Base-by-base conservation (phyloP, 2,888 invertebrate species). In the Trimorus sp. region DNA sequence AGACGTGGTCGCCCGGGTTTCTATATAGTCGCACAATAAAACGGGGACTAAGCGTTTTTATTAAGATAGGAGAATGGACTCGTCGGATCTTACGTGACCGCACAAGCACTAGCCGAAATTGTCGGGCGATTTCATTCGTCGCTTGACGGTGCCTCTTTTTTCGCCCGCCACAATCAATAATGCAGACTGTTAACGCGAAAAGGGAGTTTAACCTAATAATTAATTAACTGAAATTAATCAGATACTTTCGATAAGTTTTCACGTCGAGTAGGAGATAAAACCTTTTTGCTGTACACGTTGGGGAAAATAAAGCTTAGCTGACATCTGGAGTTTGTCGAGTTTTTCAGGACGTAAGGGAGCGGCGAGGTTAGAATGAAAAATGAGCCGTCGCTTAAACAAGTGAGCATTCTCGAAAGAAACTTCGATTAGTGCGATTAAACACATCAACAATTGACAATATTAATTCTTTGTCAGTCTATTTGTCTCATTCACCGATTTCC, bases 241-340 rank as follows among this genome's bases (percentile, higher is more conserved):
- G 59, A 65, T 75, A 60, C 66, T 66, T 54, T 76, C 75, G 56
- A 80, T 75, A 76, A 71, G 75, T 80, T 76, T 9, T 60, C 70
- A 59, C 59, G 40, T 60, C 14, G 53, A 74, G 49, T 70, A 70
- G 37, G 26, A 65, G 63, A 63, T 58, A 59, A 80, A 80, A 80
- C 79, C 70, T 65, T 80, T 80, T 75, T 70, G 63, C 80, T 56
- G 80, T 70, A 74, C 70, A 60, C 70, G 65, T 75, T 75, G 45
- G 66, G 75, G 70, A 60, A 80, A 79, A 80, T 80, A 75, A 80
- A 80, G 51, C 75, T 80, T 75, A 48, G 75, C 70, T 70, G 80
- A 75, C 75, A 80, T 80, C 80, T 80, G 80, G 75, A 80, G 75
- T 80, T 75, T 65, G 75, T 70, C 15, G 66, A 80, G 49, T 80